phyloP scores from a whole-genome alignment of 2,113 vertebrate genomes.

The Grallaria varia region DNA sequence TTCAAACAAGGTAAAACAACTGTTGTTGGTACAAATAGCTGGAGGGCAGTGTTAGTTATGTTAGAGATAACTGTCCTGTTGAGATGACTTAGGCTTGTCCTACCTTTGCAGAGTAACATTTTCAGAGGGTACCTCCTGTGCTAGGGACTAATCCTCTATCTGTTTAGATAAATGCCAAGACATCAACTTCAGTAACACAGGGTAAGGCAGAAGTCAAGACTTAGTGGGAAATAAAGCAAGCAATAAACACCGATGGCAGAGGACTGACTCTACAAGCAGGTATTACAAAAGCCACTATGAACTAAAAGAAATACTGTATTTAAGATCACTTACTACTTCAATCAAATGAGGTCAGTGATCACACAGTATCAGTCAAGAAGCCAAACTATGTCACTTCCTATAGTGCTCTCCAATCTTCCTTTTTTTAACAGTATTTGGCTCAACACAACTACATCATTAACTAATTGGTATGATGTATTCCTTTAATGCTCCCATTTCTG shows the following conservation, averaged over 20 bases:
- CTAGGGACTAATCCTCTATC: neutral
- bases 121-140: neutral
- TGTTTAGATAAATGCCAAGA: rapidly evolving
- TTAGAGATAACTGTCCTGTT: neutral
- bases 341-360: conserved; percentile 10
- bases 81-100: neutral
- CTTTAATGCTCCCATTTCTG: neutral
- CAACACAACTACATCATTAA: conserved; percentile 12
- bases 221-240: neutral
- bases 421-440: conserved; percentile 13
- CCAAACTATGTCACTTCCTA: conserved; percentile 42
- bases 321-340: neutral
- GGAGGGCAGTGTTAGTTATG: neutral
- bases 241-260: rapidly evolving
- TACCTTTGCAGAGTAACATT: neutral
- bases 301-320: neutral
- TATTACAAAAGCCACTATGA: neutral
- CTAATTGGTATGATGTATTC: conserved; percentile 41
- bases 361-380: neutral
- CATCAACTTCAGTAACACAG: neutral
- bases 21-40: neutral
- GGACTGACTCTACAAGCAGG: neutral
- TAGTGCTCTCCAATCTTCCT: neutral
- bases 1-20: neutral
- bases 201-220: neutral